A percentile compares a stretch with the other conserved stretches of the same genome.
These are phyloP conservation scores for Timema podura DNA, from an alignment of 2,888 invertebrate species.

Conservation along the genomic window DNA sequence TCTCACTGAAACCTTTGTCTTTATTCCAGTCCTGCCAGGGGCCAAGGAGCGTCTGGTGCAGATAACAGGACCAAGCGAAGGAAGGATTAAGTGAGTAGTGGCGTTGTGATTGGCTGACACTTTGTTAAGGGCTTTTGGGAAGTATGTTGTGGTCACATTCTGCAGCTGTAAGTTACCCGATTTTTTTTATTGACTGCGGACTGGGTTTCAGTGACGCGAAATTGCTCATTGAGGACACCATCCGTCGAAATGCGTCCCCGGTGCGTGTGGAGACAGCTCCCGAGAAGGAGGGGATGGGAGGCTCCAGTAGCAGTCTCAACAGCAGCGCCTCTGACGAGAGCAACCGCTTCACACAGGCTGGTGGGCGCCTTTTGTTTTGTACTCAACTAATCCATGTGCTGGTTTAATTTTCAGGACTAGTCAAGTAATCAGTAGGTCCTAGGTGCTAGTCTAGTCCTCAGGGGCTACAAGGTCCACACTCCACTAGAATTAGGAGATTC, in stretches of 20 bases:
- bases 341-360: slow-evolving; percentile 24
- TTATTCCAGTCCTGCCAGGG: slow-evolving; percentile 81
- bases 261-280: slow-evolving; percentile 56
- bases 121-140: no score
- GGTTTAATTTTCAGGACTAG: neutral
- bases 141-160: no score
- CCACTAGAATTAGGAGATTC: neutral
- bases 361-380: neutral
- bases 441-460: neutral
- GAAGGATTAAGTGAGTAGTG: slow-evolving; percentile 78
- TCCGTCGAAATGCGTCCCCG: slow-evolving; percentile 90
- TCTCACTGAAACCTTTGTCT: neutral
- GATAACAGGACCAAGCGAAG: slow-evolving; percentile 90
- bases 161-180: neutral
- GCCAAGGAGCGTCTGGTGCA: slow-evolving; percentile 93
- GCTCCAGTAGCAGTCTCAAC: slow-evolving; percentile 74
- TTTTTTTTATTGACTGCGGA: slow-evolving; percentile 12
- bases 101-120: no score
- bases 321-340: slow-evolving; percentile 66
- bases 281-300: slow-evolving; percentile 53
- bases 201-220: slow-evolving; percentile 69
- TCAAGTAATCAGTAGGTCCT: neutral
- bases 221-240: slow-evolving; percentile 91
- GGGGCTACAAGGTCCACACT: no score
- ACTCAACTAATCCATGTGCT: no score